Percentiles rank a stretch among this genome's conserved stretches.
Evolutionary conservation across 2,888 invertebrate genomes (phyloP).

Genomic region (Chrysolina oricalcia): DNA sequence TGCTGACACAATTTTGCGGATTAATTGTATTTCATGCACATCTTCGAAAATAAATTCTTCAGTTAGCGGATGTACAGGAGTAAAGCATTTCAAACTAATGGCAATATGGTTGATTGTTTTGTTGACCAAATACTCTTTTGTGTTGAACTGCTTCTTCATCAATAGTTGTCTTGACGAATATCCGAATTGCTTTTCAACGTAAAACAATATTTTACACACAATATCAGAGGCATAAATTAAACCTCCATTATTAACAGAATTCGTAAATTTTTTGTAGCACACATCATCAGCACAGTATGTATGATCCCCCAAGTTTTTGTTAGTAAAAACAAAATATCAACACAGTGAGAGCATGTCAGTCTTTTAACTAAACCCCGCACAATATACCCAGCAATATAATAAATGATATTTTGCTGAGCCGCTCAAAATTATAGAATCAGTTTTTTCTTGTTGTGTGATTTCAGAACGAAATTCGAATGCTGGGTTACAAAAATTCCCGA

Average conservation of each 20-base stretch:
- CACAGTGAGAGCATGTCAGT: conserved; percentile 31
- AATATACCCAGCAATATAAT: conserved; percentile 46
- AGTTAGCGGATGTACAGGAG: conserved; percentile 30
- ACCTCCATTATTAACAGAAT: no score
- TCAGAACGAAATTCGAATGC: conserved; percentile 36
- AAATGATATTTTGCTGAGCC: no score
- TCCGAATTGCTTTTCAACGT: no score
- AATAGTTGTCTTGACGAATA: no score
- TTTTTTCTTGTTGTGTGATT: background rate
- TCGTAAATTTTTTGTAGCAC: background rate
- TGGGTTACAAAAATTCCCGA: conserved; percentile 41
- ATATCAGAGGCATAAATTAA: no score
- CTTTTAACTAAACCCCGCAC: conserved; percentile 24
- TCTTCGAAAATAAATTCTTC: conserved; percentile 38
- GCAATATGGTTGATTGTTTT: conserved; percentile 22
- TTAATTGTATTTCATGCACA: conserved; percentile 34
- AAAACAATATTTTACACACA: background rate
- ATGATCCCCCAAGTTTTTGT: conserved; percentile 2
- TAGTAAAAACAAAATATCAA: conserved; percentile 26
- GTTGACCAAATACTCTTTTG: no score
- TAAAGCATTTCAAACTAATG: conserved; percentile 26
- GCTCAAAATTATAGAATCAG: no score
- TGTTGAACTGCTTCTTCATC: no score
- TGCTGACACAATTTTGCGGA: conserved; percentile 26
- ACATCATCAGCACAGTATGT: no score